Base-by-base conservation (phyloP, 2,888 invertebrate species). In the Drosophila mulleri region DNA sequence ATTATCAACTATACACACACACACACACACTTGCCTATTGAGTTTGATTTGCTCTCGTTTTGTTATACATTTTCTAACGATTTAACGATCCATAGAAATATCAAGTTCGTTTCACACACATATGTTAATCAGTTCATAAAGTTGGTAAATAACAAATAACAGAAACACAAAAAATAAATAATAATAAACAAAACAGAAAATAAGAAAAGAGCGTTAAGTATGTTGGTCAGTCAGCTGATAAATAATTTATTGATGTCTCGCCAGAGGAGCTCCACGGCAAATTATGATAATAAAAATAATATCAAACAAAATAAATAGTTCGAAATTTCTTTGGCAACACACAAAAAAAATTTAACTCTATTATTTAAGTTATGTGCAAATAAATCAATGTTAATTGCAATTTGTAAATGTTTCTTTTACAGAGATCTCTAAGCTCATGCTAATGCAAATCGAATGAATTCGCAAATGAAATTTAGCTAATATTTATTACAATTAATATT, bases 41-140 rank as follows among this genome's bases (percentile, higher is more conserved):
- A 47, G 53, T 47, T 26, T 45, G 60, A 63, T 58, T 67, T 80
- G 73, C 64, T 81, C 68, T 81, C 62, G 70, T 72, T 75, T 75
- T 72, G 42, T 67, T 58, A 9, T 29, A 12, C 29, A 57, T 71
- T 63, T 63, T 48, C 26, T 35, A 78, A 65, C 56, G 71, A 67
- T 60, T 64, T 72, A 77, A 81, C 78, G 78, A 78, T 67, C 61
- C 67, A 62, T 80, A 65, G 63, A 65, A 88, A 77, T 82, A 89
- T 89, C 87, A 90, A 90, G 90, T 86, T 85, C 89, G 73, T 44
- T 88, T 85, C 78, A 70, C 84, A 89, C 70, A 48, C 69, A 44
- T 53, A 63, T 69, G 84, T 59, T 85, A 85, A 85, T 88, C 90
- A 88, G 83, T 79, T 75, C 75, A 89, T 89, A 88, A 85, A 84